Base-by-base conservation (phyloP, 1,140 invertebrate species). In the Lordiphosa collinella region DNA sequence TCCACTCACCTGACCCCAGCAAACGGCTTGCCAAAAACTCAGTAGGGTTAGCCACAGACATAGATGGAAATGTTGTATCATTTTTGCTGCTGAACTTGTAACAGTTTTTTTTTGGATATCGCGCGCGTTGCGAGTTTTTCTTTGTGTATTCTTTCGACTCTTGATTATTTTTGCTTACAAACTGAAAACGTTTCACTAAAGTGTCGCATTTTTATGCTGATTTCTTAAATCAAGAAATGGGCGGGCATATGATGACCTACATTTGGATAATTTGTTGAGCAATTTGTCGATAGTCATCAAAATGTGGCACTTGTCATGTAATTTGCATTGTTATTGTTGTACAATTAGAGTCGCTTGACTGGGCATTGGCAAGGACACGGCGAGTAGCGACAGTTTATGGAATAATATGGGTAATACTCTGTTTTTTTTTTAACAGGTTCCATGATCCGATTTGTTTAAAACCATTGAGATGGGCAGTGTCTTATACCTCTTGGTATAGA, bases 201-300 rank as follows among this genome's bases (percentile, higher is more conserved):
- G 67, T 84, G 68, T 73, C 67, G 72, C 52, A 78, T 65, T 72
- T 82, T 82, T 82, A 82, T 82, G 78, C 78, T 82, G 78, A 82
- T 44, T 78, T 82, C 52, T 84, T 62, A 82, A 73, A 69, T 82
- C 54, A 46, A 25, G 34, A 78, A 84, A 84, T 64, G 67, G 67
- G 72, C 59, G 58, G 57, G 7, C 37, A 64, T 34, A 9, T 34
- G 54, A 16, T 52, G 78, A 82, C 78, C 78, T 78, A 82, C 32
- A 54, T 82, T 48, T 36, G 31, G 13, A 38, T 13, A 49, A 29
- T 44, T 44, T 29, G 35, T 22, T n/a, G 38, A 13, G 16, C 12
- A 7, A 41, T 35, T 31, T 62, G 60, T 47, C 44, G 22, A 44
- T 44, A 29, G 11, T 44, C 41, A 31, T 44, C 22, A 44, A 22